Base-by-base conservation (phyloP, 2,797 vertebrate genomes). In the Enteromius trimaculatus region DNA sequence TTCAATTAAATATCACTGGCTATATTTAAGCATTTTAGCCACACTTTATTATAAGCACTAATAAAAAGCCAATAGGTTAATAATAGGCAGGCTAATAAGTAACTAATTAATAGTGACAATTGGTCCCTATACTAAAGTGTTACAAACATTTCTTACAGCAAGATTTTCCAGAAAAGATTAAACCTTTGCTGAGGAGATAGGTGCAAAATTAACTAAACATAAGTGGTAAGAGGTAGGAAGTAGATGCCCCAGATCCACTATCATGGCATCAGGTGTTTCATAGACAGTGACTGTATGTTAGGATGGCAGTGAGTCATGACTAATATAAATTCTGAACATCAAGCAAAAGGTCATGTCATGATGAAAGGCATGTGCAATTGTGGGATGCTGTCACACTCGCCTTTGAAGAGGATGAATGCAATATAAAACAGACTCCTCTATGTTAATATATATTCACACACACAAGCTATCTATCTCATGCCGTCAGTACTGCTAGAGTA, bases 281-380 rank as follows among this genome's bases (percentile, higher is more conserved):
- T 42, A 44, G 55, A 37, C 49, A 23, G 19, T 34, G 75, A 69
- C 37, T 84, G 60, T 44, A 39, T 84, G 80, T 77, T 87, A 84
- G 85, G 87, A 62, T 31, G 39, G 21, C 23, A 60, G 65, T 72
- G 71, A 39, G 64, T 77, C 23, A 58, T 71, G 80, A 72, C 58
- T 89, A 88, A 87, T 81, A 86, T 75, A 65, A 85, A 79, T 83
- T 79, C 51, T 83, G 34, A 86, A 86, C 77, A 82, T 26, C 70
- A 87, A 75, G 60, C 17, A 80, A 89, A 82, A 88, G 87, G 87
- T 90, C 77, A 87, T 49, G 42, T 72, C 44, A 81, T 60, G 23
- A 78, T 87, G 75, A 83, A 85, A 83, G 81, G 58, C 80, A 84
- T 51, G 47, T 64, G 76, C 79, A 71, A 31, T 86, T 47, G 58